These are phyloP conservation scores for Halichondria panicea DNA, from an alignment of 37 sponge, comb jelly and placozoan species.

Conservation along the genomic window DNA sequence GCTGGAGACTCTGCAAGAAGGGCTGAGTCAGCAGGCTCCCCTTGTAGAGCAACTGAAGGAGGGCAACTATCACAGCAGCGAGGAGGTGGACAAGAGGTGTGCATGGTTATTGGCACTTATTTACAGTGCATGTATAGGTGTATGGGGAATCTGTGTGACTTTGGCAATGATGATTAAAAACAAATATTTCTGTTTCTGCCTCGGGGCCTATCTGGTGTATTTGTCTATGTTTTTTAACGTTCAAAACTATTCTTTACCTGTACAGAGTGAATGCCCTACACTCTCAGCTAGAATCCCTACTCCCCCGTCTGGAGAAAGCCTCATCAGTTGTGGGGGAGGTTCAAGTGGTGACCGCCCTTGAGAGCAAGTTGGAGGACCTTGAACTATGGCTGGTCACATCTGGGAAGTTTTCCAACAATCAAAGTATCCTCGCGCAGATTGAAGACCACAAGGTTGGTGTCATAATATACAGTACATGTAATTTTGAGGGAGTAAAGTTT, in stretches of 20 bases:
- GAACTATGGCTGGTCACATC: conserved; percentile 66
- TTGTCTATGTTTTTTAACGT: not conserved
- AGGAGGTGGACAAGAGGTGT: conserved; percentile 24
- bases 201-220: not conserved
- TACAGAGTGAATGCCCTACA: conserved; percentile 16
- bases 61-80: conserved; percentile 13
- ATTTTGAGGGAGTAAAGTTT: not conserved
- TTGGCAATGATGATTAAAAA: not conserved
- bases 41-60: conserved; percentile 35
- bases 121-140: too few relatives aligned
- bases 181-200: not conserved
- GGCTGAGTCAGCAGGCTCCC: conserved; percentile 1
- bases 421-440: conserved; percentile 55
- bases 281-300: conserved; percentile 15
- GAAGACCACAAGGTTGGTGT: conserved; percentile 47
- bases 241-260: not conserved
- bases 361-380: conserved; percentile 28
- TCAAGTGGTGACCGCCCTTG: conserved; percentile 25
- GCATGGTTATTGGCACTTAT: too few relatives aligned
- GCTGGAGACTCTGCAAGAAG: conserved; percentile 12
- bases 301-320: conserved; percentile 26
- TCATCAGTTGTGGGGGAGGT: conserved; percentile 33
- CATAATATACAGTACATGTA: not conserved
- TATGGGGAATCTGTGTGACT: not conserved
- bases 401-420: conserved; percentile 64